Conservation (phyloP, 2,888 invertebrate species). For the Galeopsomyia nigrocyanea region DNA sequence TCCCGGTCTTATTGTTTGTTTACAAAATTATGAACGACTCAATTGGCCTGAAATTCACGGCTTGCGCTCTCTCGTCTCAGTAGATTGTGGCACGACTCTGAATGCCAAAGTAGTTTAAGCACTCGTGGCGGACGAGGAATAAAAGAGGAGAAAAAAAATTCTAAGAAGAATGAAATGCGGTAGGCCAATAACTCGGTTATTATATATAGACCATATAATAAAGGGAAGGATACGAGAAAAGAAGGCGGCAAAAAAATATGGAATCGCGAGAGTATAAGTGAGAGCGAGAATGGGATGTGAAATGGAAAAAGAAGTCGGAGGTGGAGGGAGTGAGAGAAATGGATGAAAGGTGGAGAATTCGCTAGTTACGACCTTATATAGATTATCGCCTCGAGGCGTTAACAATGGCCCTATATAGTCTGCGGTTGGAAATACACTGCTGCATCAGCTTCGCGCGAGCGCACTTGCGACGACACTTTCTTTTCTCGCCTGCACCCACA, state of each 20-base stretch:
- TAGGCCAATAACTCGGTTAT: constrained; percentile 48
- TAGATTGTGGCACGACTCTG: constrained; percentile 24
- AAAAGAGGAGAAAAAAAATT: too few species aligned
- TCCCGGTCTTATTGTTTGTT: constrained; percentile 50
- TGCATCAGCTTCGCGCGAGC: neutral
- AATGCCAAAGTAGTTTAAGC: too few species aligned
- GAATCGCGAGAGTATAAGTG: too few species aligned
- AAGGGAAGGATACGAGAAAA: constrained; percentile 10
- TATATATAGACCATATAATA: constrained; percentile 11
- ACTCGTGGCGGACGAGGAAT: neutral
- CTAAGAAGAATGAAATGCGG: constrained; percentile 6
- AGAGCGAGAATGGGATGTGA: too few species aligned
- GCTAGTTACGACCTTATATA: constrained; percentile 52
- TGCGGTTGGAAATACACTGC: neutral
- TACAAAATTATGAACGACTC: constrained; percentile 61
- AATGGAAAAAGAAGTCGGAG: constrained; percentile 32
- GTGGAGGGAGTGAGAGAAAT: constrained; percentile 31
- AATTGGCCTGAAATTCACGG: constrained; percentile 56
- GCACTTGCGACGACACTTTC: neutral
- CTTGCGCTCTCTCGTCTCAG: constrained; percentile 47
- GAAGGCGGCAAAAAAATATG: neutral
- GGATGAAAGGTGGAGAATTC: constrained; percentile 51
- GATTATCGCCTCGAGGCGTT: constrained; percentile 52
- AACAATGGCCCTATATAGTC: constrained; percentile 48
- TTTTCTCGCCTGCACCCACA: constrained; percentile 17